Percentiles rank a stretch among this genome's conserved stretches.
Conservation (phyloP, 2,797 vertebrate genomes). For the Pangasius larnaudii region DNA sequence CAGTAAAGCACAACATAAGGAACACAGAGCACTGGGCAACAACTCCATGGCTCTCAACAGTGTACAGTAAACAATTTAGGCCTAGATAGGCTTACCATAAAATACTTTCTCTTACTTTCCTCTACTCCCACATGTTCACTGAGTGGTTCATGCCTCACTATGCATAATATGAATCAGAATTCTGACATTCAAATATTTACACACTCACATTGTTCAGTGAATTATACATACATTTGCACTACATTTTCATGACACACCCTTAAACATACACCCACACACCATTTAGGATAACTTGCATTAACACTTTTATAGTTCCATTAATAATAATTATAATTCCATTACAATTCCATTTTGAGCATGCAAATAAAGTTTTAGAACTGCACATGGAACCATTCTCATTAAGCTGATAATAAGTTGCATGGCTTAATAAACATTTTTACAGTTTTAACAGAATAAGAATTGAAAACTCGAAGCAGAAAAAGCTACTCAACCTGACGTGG, state of each 20-base stretch:
- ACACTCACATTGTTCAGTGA: conserved; percentile 59
- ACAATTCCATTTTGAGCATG: conserved; percentile 58
- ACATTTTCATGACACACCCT: conserved; percentile 39
- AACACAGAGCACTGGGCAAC: background rate
- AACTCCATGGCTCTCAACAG: background rate
- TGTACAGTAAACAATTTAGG: conserved; percentile 9
- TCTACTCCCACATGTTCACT: background rate
- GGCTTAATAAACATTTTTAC: conserved; percentile 77
- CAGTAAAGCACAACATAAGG: conserved; percentile 20
- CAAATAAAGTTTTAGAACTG: conserved; percentile 60
- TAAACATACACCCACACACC: conserved; percentile 38
- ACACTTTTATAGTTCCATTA: background rate
- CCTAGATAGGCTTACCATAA: background rate
- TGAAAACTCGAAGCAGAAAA: conserved; percentile 24
- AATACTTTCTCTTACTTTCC: background rate
- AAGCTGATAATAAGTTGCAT: conserved; percentile 75
- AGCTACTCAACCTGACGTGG: conserved; percentile 16
- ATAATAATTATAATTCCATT: too few relatives aligned
- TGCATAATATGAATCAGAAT: conserved; percentile 45
- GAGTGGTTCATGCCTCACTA: conserved; percentile 24
- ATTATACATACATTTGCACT: conserved; percentile 47
- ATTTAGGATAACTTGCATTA: background rate
- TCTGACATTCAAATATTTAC: conserved; percentile 55
- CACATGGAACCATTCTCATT: conserved; percentile 68
- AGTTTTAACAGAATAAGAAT: conserved; percentile 74